Evolutionary conservation across 2,797 vertebrate genomes (phyloP), one percentile per base, ranked within the genome.

Genomic region (Chaunax sp.): DNA sequence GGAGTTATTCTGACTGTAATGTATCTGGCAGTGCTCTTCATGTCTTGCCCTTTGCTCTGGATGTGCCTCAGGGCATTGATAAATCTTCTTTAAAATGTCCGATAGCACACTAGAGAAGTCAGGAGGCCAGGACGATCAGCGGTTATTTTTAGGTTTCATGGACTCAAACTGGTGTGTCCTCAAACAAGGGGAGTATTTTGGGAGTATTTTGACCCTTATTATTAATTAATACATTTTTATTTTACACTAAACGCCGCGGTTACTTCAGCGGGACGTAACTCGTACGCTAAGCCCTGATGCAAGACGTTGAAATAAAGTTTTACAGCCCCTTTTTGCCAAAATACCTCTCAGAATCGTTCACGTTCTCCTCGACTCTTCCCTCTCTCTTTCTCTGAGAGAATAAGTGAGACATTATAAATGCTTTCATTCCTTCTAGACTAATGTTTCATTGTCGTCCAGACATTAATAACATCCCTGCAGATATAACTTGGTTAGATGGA

Each of bases 251-350:
- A 77, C 26, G 67, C 63, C 68, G 55, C 15, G 15, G 77, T 69
- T 77, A 43, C 44, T 61, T 22, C 25, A 67, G 62, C 59, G 53
- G 58, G 49, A 72, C 77, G 66, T 81, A 80, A 87, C 80, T 69
- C 72, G 58, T 51, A 70, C 54, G 69, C 61, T 22, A 65, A 38
- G 54, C 13, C 37, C 85, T 91, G 90, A 93, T 87, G 91, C 88
- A 92, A 93, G 79, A 81, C 64, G 28, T 4, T 84, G 91, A 91
- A 92, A 92, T 22, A 74, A 68, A 88, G 67, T 85, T 86, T 86
- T 78, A 70, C 80, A 83, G 86, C 82, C 78, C 66, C 12, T 35
- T 84, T 85, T 81, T 69, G 58, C 68, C 60, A 58, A 74, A 85
- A 78, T 44, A 74, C 45, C 38, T 53, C 64, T 67, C 45, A 75